phyloP scores from a whole-genome alignment of 1,140 invertebrate species.

The Acyrthosiphon pisum region DNA sequence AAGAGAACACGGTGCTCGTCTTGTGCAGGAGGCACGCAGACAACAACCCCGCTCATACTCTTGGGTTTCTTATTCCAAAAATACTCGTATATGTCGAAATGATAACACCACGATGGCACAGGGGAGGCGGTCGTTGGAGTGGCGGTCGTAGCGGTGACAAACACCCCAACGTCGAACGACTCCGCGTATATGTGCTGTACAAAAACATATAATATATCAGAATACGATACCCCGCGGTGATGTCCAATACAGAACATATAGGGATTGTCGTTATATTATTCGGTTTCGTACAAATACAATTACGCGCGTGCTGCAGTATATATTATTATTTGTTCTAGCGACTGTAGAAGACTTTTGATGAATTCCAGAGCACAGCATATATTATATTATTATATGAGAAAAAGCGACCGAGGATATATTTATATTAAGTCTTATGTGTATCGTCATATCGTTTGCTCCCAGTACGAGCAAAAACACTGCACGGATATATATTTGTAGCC shows the following conservation, averaged over 20 bases:
- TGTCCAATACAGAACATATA: conserved; percentile 14
- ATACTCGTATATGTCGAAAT: neutral
- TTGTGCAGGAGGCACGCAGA: neutral
- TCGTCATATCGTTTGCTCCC: neutral
- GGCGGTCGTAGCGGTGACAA: neutral
- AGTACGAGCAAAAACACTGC: neutral
- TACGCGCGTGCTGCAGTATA: neutral
- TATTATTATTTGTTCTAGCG: neutral
- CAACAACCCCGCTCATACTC: neutral
- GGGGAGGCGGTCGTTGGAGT: neutral
- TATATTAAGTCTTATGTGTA: neutral
- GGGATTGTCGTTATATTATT: conserved; percentile 5
- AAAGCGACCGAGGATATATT: neutral
- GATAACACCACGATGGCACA: neutral
- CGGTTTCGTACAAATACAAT: conserved; percentile 23
- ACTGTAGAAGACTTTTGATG: conserved; percentile 19
- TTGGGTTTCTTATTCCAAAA: neutral
- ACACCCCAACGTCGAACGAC: neutral
- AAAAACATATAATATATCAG: neutral
- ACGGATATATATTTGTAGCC: neutral
- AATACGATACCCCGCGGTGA: conserved; percentile 25
- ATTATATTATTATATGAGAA: neutral
- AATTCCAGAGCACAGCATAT: neutral
- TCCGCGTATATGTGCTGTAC: neutral
- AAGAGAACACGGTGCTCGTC: neutral